phyloP scores from a whole-genome alignment of 2,797 vertebrate species.

The Salarias fasciatus region DNA sequence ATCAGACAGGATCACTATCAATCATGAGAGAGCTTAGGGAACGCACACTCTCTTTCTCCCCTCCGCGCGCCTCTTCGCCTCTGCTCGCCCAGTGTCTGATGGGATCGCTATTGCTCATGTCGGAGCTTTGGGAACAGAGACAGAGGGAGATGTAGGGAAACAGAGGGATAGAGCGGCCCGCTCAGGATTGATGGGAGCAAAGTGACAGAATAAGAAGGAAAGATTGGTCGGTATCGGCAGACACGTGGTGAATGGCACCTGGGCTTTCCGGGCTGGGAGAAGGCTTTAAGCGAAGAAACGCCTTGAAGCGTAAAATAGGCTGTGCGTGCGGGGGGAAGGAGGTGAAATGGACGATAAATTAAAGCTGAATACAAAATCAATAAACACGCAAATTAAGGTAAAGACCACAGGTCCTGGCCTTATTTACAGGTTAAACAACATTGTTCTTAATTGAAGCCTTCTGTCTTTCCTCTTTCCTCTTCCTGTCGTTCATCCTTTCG shows the following conservation, averaged over 20 bases:
- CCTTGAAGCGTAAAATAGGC: slow-evolving; percentile 61
- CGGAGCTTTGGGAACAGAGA: slow-evolving; percentile 66
- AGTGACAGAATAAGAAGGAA: slow-evolving; percentile 55
- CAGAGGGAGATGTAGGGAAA: slow-evolving; percentile 50
- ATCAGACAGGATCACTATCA: slow-evolving; percentile 79
- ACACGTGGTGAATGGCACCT: slow-evolving; percentile 37
- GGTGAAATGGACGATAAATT: slow-evolving; percentile 54
- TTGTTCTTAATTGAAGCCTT: slow-evolving; percentile 55
- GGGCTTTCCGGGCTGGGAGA: slow-evolving; percentile 33
- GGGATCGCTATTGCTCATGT: slow-evolving; percentile 72
- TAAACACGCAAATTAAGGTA: slow-evolving; percentile 69
- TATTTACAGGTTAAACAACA: slow-evolving; percentile 57
- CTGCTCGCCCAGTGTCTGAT: slow-evolving; percentile 53
- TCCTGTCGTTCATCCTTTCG: slow-evolving; percentile 28
- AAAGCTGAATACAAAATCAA: slow-evolving; percentile 68
- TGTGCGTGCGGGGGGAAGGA: slow-evolving; percentile 25
- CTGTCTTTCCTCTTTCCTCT: slow-evolving; percentile 29
- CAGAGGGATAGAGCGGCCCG: slow-evolving; percentile 42
- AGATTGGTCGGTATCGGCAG: slow-evolving; percentile 47
- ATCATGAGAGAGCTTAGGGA: slow-evolving; percentile 74
- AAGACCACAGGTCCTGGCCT: slow-evolving; percentile 52
- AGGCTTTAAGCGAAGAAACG: slow-evolving; percentile 41
- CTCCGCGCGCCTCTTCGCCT: slow-evolving; percentile 49
- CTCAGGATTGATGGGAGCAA: slow-evolving; percentile 53
- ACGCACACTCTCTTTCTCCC: slow-evolving; percentile 63